Base-by-base conservation (phyloP, 1,140 invertebrate species). In the Harlomillsia oculata region DNA sequence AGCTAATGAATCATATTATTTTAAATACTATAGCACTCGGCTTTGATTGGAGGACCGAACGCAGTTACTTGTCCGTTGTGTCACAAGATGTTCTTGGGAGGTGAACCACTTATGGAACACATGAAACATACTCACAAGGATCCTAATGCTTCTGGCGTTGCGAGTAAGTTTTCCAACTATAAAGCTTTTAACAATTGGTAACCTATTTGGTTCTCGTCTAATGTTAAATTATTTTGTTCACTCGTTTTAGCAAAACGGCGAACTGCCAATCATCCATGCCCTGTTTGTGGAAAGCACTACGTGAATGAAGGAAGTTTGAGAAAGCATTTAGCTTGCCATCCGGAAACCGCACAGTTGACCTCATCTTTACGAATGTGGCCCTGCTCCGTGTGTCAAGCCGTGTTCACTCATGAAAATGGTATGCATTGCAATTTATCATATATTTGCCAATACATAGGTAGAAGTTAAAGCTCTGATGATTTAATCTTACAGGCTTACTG, bases 81-180 rank as follows among this genome's bases (percentile, higher is more conserved):
- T 75, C 88, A 92, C 77, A 93, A 93, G 75, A 81, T 92, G 67
- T 90, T 92, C 76, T 80, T 92, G 67, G 88, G 88, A 61, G 84
- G 83, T 51, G 89, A 93, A 73, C 85, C 87, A 40, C 79, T 94
- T 43, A 89, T 94, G 78, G 89, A 93, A 72, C 89, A 94, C 72
- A 93, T 93, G 89, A 92, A 92, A 75, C 85, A 87, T 71, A 87
- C 87, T 29, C 89, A 94, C 75, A 93, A 91, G 77, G 89, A 94
- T 69, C 88, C 87, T 29, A 85, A 86, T 72, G 83, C 86, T 52
- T 83, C 85, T 58, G 84, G 82, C 69, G 86, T 88, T 72, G 82
- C 85, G 77, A 88, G 88, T 91, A 87, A 88, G 85, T 84, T 25
- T 26, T 43, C 45, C 28, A 30, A 41, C 25, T 32, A 16, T 18